phyloP scores from a whole-genome alignment of 1,140 invertebrate genomes.

The Linepithema humile region DNA sequence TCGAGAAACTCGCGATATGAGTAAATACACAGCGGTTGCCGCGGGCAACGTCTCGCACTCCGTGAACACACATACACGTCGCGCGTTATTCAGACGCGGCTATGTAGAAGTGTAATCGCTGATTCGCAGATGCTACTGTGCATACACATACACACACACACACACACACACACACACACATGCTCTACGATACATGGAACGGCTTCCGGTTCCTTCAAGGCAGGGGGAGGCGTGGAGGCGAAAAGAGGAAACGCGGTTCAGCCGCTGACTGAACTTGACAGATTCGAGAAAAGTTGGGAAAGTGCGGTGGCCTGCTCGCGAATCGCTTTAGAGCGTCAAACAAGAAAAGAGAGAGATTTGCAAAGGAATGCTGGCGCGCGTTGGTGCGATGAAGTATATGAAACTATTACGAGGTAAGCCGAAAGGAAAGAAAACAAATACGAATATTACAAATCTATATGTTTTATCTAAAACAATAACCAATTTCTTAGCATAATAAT shows the following conservation, averaged over 20 bases:
- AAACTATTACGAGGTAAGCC: slow-evolving; percentile 19
- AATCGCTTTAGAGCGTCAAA: slow-evolving; percentile 61
- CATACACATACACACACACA: neutral
- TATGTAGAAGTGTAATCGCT: slow-evolving; percentile 43
- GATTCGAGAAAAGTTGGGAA: slow-evolving; percentile 79
- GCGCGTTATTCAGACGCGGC: slow-evolving; percentile 44
- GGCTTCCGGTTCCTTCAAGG: slow-evolving; percentile 62
- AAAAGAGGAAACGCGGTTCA: slow-evolving; percentile 73
- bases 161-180: slow-evolving; percentile 1
- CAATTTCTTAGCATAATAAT: neutral
- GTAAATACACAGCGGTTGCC: slow-evolving; percentile 73
- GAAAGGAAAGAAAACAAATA: slow-evolving; percentile 4
- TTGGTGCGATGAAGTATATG: slow-evolving; percentile 8
- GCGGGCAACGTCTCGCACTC: slow-evolving; percentile 65
- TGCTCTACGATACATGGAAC: slow-evolving; percentile 27
- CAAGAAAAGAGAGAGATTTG: slow-evolving; percentile 32
- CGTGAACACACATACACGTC: slow-evolving; percentile 17
- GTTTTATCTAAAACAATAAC: neutral
- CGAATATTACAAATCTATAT: neutral
- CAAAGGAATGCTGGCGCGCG: neutral
- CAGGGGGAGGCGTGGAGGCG: slow-evolving; percentile 64
- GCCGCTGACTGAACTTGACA: slow-evolving; percentile 78
- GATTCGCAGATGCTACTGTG: slow-evolving; percentile 32
- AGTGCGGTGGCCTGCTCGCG: slow-evolving; percentile 73
- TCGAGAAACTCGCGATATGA: slow-evolving; percentile 75